Evolutionary conservation across 2,113 vertebrate genomes (phyloP).

Genomic region (Lamprologus callipterus): DNA sequence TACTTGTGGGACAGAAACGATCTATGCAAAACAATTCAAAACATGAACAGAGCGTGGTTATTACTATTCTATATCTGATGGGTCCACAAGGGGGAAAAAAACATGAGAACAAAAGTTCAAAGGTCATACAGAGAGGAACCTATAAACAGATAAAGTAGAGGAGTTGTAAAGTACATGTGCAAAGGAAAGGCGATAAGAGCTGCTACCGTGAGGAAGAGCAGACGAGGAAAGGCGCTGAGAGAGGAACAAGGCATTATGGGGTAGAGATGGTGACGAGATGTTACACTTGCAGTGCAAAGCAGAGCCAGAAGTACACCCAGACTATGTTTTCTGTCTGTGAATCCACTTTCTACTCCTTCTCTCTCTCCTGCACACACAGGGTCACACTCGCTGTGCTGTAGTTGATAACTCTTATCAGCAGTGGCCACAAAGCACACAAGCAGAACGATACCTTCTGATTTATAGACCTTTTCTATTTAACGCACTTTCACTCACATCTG

Average conservation of each 20-base stretch:
- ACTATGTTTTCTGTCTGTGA: not conserved
- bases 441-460: not conserved
- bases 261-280: not conserved
- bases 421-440: not conserved
- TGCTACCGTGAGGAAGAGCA: not conserved
- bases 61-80: not conserved
- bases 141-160: not conserved
- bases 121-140: not conserved
- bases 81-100: not conserved
- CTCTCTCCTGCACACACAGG: not conserved
- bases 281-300: not conserved
- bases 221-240: not conserved
- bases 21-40: not conserved
- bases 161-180: not conserved
- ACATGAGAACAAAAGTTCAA: not conserved
- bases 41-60: not conserved
- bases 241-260: not conserved
- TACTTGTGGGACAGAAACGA: not conserved
- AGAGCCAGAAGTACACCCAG: not conserved
- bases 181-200: not conserved
- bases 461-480: not conserved
- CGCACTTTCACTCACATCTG: not conserved
- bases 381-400: not conserved
- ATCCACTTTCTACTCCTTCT: accelerated
- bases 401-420: conserved; percentile 22